A percentile compares a stretch with the other conserved stretches of the same genome.
These are phyloP conservation scores for Lucifuga dentata DNA, from an alignment of 2,113 vertebrate genomes.

Conservation along the genomic window DNA sequence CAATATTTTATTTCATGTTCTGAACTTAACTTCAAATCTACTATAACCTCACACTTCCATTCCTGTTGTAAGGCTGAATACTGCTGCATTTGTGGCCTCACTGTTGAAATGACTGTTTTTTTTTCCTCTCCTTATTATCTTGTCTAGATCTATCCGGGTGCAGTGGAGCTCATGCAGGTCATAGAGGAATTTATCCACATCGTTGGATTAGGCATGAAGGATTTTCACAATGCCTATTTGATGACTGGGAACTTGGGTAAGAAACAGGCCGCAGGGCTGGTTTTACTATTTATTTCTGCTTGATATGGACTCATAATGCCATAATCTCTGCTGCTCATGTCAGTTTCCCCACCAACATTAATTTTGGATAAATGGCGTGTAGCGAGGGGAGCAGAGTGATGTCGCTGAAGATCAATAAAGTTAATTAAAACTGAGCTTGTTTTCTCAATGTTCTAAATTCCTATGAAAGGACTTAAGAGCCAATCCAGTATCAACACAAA, in stretches of 20 bases:
- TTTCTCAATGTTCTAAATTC: slow-evolving; percentile 75
- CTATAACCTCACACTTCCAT: neutral
- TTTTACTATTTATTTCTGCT: slow-evolving; percentile 35
- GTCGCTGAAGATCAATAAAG: slow-evolving; percentile 76
- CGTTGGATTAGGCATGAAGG: slow-evolving; percentile 99
- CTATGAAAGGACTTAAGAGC: slow-evolving; percentile 67
- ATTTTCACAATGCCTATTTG: slow-evolving; percentile 99
- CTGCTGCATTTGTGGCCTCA: neutral
- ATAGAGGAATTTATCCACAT: slow-evolving; percentile 99
- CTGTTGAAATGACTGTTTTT: slow-evolving; percentile 29
- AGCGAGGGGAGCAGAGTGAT: slow-evolving; percentile 44
- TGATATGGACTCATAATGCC: slow-evolving; percentile 54
- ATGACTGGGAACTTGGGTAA: slow-evolving; percentile 99
- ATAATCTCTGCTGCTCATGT: slow-evolving; percentile 54
- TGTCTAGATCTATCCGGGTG: slow-evolving; percentile 94
- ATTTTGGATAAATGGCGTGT: slow-evolving; percentile 74
- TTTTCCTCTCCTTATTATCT: slow-evolving; percentile 21
- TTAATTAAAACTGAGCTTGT: slow-evolving; percentile 77
- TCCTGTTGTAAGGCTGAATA: neutral
- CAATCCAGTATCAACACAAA: slow-evolving; percentile 43
- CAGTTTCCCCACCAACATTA: slow-evolving; percentile 72
- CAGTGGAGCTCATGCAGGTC: slow-evolving; percentile 99
- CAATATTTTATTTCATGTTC: no score
- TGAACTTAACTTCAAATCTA: no score
- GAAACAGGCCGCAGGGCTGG: slow-evolving; percentile 67